Evolutionary conservation across 2,113 vertebrate genomes (phyloP).

Genomic region (Platysternon megacephalum): DNA sequence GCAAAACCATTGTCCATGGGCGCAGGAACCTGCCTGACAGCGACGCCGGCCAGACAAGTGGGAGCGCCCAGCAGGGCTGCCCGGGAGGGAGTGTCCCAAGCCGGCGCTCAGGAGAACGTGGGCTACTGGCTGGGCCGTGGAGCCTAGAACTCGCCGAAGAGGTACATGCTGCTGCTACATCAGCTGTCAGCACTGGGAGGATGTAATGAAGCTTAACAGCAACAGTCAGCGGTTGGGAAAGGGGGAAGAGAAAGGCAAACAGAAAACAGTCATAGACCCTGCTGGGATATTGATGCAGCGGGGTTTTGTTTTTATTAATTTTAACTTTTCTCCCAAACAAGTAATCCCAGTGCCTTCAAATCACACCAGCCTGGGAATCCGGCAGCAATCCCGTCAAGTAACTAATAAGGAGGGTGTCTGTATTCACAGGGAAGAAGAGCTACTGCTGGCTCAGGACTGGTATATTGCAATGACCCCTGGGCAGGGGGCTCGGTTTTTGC

Average conservation of each 20-base stretch:
- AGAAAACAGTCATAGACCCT: constrained; percentile 42
- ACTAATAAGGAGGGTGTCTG: neutral
- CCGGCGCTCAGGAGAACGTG: neutral
- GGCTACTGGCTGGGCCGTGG: neutral
- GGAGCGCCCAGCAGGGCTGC: no score
- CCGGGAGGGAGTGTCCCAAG: neutral
- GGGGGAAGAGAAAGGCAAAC: constrained; percentile 40
- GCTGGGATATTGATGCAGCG: neutral
- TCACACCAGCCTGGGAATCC: neutral
- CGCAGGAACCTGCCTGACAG: neutral
- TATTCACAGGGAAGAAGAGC: neutral
- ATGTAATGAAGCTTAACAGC: constrained; percentile 62
- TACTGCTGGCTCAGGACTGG: neutral
- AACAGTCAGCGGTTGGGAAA: constrained; percentile 53
- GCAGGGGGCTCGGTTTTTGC: neutral
- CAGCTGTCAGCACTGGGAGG: constrained; percentile 54
- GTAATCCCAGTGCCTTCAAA: constrained; percentile 27
- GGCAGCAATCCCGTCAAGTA: neutral
- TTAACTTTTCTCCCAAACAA: constrained; percentile 36
- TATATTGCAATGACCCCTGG: no score
- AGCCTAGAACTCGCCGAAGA: constrained; percentile 36
- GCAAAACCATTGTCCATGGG: no score
- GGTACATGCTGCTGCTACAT: constrained; percentile 57
- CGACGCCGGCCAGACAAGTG: neutral
- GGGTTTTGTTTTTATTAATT: constrained; percentile 1